A percentile compares a stretch with the other conserved stretches of the same genome.
phyloP scores from a whole-genome alignment of 53 echinoderm and acorn worm genomes.

The Stichopus horrens region DNA sequence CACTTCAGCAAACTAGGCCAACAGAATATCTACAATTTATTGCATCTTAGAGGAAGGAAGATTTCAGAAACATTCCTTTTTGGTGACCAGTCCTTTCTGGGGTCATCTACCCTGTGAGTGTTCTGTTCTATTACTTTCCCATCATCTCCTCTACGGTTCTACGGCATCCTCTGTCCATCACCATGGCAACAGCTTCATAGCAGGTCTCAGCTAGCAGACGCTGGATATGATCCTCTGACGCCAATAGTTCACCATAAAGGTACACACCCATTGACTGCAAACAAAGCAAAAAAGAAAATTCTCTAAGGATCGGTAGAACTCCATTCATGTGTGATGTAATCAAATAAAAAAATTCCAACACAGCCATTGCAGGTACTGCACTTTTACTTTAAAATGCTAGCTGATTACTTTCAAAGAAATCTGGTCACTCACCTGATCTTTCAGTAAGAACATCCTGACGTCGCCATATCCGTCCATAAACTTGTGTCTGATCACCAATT shows the following conservation, averaged over 20 bases:
- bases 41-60: too few species aligned
- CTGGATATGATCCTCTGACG: slow-evolving; percentile 70
- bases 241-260: slow-evolving; percentile 84
- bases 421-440: slow-evolving; percentile 75
- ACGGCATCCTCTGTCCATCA: slow-evolving; percentile 87
- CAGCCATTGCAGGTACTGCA: too few species aligned
- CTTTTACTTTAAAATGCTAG: too few species aligned
- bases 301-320: background rate
- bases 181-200: slow-evolving; percentile 69
- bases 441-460: slow-evolving; percentile 71
- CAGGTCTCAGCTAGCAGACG: slow-evolving; percentile 69
- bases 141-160: slow-evolving; percentile 89
- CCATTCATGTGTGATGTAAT: background rate
- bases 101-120: too few species aligned
- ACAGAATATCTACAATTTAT: too few species aligned
- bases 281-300: slow-evolving; percentile 1
- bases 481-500: slow-evolving; percentile 74
- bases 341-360: background rate
- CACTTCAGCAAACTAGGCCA: too few species aligned
- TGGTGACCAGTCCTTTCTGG: too few species aligned
- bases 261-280: slow-evolving; percentile 92
- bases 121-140: background rate
- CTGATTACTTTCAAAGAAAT: too few species aligned
- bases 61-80: too few species aligned
- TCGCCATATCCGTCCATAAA: slow-evolving; percentile 69